These are phyloP conservation scores for Oryzias sinensis DNA, from an alignment of 2,797 vertebrate species.

Conservation along the genomic window DNA sequence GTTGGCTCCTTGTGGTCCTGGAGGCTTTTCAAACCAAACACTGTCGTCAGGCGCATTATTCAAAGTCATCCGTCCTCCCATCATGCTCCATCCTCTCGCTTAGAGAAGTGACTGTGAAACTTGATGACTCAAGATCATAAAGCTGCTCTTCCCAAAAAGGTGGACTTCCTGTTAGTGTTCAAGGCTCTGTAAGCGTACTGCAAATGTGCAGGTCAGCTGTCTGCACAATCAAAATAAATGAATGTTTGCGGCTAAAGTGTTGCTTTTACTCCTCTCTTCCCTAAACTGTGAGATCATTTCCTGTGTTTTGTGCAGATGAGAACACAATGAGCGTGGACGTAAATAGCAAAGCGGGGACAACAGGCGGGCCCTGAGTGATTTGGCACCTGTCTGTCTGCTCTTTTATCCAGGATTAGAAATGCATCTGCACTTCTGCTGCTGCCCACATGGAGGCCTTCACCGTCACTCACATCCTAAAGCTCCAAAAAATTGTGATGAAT, in stretches of 20 bases:
- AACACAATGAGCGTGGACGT: slow-evolving; percentile 21
- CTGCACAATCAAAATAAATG: not conserved
- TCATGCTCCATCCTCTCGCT: not conserved
- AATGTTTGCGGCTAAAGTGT: not conserved
- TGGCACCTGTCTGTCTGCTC: slow-evolving; percentile 58
- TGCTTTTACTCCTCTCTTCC: not conserved
- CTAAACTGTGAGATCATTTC: not conserved
- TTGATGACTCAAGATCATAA: slow-evolving; percentile 52
- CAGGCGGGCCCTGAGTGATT: slow-evolving; percentile 42
- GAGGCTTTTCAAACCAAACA: slow-evolving; percentile 1
- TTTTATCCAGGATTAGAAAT: slow-evolving; percentile 67
- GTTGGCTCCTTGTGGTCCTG: too few species aligned
- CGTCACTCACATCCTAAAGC: slow-evolving; percentile 11
- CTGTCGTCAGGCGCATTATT: not conserved
- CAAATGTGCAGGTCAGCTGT: slow-evolving; percentile 8
- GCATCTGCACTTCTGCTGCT: slow-evolving; percentile 18
- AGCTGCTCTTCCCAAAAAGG: slow-evolving; percentile 27
- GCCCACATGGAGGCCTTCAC: slow-evolving; percentile 5
- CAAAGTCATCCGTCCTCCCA: slow-evolving; percentile 2
- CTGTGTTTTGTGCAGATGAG: not conserved
- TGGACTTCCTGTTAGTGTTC: slow-evolving; percentile 61
- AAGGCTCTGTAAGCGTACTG: not conserved
- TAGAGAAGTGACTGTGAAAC: slow-evolving; percentile 34
- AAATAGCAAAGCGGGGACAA: slow-evolving; percentile 51
- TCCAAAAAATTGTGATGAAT: not conserved